A percentile compares a stretch with the other conserved stretches of the same genome.
These are phyloP conservation scores for Silurus aristotelis DNA, from an alignment of 2,797 vertebrate species.

Conservation along the genomic window DNA sequence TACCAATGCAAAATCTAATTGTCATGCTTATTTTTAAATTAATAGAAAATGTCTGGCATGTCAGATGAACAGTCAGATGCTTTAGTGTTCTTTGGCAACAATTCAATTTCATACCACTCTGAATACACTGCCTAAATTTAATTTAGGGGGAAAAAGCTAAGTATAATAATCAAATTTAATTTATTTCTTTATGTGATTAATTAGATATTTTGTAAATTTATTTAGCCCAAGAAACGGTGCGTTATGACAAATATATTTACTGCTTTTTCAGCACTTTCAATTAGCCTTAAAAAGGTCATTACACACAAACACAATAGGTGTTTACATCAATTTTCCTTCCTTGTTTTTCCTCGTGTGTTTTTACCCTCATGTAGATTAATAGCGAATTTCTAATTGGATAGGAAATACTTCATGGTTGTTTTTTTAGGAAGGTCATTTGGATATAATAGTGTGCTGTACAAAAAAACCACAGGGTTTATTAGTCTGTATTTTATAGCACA, in stretches of 20 bases:
- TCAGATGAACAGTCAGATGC: conserved; percentile 47
- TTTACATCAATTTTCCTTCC: conserved; percentile 65
- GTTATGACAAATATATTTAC: conserved; percentile 70
- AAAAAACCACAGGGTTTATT: conserved; percentile 53
- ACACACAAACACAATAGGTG: conserved; percentile 54
- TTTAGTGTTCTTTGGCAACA: conserved; percentile 59
- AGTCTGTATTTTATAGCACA: conserved; percentile 36
- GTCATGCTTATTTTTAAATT: conserved; percentile 62
- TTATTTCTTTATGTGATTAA: conserved; percentile 64
- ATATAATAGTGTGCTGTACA: conserved; percentile 52
- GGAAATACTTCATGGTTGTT: conserved; percentile 47
- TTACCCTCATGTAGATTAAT: conserved; percentile 41
- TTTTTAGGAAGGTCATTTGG: conserved; percentile 53
- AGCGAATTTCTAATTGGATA: conserved; percentile 57
- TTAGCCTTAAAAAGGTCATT: conserved; percentile 70
- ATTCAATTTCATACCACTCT: conserved; percentile 51
- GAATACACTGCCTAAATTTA: conserved; percentile 66
- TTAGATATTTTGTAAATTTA: conserved; percentile 63
- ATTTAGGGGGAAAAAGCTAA: conserved; percentile 62
- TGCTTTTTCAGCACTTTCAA: conserved; percentile 69
- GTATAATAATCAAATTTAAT: conserved; percentile 58
- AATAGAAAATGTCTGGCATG: conserved; percentile 62
- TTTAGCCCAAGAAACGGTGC: conserved; percentile 68
- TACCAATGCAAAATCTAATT: conserved; percentile 56
- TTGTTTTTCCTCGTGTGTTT: conserved; percentile 54